phyloP scores from a whole-genome alignment of 2,888 invertebrate genomes.

The Ornithoptera alexandrae region DNA sequence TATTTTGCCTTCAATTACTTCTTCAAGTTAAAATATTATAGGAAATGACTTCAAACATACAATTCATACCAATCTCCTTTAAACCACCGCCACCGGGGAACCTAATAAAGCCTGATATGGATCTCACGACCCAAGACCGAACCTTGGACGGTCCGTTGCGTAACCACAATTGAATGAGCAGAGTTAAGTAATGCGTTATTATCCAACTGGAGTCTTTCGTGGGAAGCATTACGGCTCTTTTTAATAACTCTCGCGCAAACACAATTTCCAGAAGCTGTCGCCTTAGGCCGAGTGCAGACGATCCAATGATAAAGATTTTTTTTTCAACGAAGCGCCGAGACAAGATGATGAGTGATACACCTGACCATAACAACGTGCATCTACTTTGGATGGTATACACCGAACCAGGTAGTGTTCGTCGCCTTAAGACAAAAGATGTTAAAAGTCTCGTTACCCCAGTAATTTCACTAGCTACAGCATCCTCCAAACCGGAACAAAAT shows the following conservation, averaged over 20 bases:
- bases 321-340: no score
- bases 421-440: no score
- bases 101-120: conserved; percentile 32
- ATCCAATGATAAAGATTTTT: not conserved
- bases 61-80: conserved; percentile 2
- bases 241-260: conserved; percentile 28
- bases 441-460: no score
- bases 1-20: no score
- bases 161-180: conserved; percentile 58
- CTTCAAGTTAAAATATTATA: no score
- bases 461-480: no score
- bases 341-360: no score
- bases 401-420: no score
- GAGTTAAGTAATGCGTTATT: conserved; percentile 69
- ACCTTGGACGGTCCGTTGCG: conserved; percentile 61
- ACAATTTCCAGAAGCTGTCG: conserved; percentile 22
- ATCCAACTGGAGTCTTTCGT: conserved; percentile 62
- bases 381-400: no score
- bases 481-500: no score
- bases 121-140: conserved; percentile 42
- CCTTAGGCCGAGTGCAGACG: conserved; percentile 7
- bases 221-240: conserved; percentile 49
- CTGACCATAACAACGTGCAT: no score
- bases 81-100: conserved; percentile 2
- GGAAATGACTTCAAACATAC: not conserved